Evolutionary conservation across 2,797 vertebrate genomes (phyloP), one percentile per base, ranked within the genome.

Genomic region (Enteromius trimaculatus): DNA sequence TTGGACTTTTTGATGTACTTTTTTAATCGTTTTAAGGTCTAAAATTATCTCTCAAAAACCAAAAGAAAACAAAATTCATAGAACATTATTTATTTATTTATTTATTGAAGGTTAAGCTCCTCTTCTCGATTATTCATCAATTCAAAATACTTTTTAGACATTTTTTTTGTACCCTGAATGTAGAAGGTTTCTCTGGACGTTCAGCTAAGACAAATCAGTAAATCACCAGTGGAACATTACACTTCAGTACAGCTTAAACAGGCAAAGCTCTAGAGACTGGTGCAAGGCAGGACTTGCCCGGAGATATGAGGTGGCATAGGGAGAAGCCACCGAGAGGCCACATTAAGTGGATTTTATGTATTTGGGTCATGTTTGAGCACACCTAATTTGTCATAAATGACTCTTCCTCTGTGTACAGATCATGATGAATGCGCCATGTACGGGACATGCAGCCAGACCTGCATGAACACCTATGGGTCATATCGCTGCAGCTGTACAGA

Each of bases 371-470:
- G 91, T 94, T 93, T 93, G 93, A 94, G 91, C 91, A 94, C 90
- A 93, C 88, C 91, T 93, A 93, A 93, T 92, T 92, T 71, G 86
- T 94, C 93, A 92, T 84, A 92, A 94, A 91, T 92, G 85, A 87
- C 87, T 17, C 0, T 83, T 78, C 74, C 90, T 89, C 87, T 90
- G 87, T 94, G 92, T 89, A 84, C 90, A 99, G 98, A 99, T 94
- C 91, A 96, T 93, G 96, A 99, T 95, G 98, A 99, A 93, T 99
- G 98, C 77, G 89, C 94, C 84, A 87, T 80, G 8, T 99, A 99
- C 39, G 98, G 97, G 49, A 92, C 93, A 39, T 99, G 98, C 80
- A 98, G 97, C 93, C 98, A 99, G 93, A 96, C 89, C 85, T 99
- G 98, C 90, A 86, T 85, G 21, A 99, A 99, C 91, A 97, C 95